These are phyloP conservation scores for Megalops cyprinoides DNA, from an alignment of 2,797 vertebrate genomes.

Conservation along the genomic window DNA sequence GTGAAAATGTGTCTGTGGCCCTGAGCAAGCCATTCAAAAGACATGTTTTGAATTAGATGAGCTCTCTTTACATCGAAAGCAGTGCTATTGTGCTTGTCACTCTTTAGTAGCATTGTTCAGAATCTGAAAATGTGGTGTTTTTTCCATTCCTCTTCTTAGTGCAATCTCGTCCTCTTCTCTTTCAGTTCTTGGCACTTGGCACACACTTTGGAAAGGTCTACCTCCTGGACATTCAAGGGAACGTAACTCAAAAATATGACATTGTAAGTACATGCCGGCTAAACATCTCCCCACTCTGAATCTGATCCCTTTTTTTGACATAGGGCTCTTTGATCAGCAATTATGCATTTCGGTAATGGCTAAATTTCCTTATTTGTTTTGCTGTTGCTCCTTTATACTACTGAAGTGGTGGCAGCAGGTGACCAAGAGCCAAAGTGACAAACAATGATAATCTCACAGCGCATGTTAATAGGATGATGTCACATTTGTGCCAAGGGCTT, in stretches of 20 bases:
- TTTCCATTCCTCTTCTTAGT: not conserved
- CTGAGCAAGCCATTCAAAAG: not conserved
- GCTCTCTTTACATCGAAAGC: not conserved
- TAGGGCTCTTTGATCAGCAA: not conserved
- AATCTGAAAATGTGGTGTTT: not conserved
- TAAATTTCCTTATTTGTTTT: too few species aligned
- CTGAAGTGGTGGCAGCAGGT: too few species aligned
- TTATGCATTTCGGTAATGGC: not conserved
- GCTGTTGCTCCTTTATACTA: too few species aligned
- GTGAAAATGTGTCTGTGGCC: too few species aligned
- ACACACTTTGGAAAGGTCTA: slow-evolving; percentile 98
- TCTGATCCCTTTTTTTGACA: not conserved
- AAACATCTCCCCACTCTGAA: too few species aligned
- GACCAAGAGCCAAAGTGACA: too few species aligned
- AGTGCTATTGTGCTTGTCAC: slow-evolving; percentile 25
- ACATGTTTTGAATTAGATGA: not conserved
- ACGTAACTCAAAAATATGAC: slow-evolving; percentile 96
- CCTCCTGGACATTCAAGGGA: slow-evolving; percentile 95
- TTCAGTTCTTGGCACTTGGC: slow-evolving; percentile 94
- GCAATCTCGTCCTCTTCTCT: slow-evolving; percentile 34
- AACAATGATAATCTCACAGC: too few species aligned
- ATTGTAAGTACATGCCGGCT: slow-evolving; percentile 83
- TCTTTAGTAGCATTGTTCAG: slow-evolving; percentile 50
- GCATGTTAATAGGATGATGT: too few species aligned
- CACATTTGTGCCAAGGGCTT: too few species aligned